Conservation (phyloP, 1,140 invertebrate species). For the Plutomurus gul region DNA sequence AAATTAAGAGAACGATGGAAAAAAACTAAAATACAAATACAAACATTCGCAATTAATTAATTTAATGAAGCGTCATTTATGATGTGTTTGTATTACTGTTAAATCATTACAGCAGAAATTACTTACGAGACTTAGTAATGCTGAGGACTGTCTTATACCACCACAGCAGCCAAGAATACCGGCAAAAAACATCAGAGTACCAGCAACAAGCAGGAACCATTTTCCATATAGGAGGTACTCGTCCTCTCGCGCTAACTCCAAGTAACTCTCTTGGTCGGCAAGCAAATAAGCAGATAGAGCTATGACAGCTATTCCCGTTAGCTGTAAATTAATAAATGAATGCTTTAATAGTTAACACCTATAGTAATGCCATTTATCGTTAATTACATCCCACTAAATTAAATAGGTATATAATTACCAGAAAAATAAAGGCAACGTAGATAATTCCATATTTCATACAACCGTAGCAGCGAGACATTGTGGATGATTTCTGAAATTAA, state of each 20-base stretch:
- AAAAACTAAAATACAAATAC: conserved; percentile 65
- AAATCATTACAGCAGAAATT: too few relatives aligned
- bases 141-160: conserved; percentile 81
- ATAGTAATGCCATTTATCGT: background rate
- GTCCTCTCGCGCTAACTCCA: conserved; percentile 68
- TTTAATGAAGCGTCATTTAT: background rate
- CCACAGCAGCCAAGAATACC: conserved; percentile 91
- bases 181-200: conserved; percentile 78
- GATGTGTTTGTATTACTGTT: background rate
- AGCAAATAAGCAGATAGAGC: conserved; percentile 75
- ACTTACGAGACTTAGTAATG: conserved; percentile 79
- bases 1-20: conserved; percentile 72
- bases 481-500: background rate
- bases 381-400: background rate
- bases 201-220: conserved; percentile 76
- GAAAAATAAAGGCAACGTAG: conserved; percentile 44
- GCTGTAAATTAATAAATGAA: conserved; percentile 61
- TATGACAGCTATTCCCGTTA: conserved; percentile 70
- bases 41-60: conserved; percentile 34
- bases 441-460: conserved; percentile 51
- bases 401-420: conserved; percentile 34
- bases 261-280: conserved; percentile 72
- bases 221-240: conserved; percentile 72
- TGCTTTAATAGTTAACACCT: background rate
- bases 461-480: conserved; percentile 43